Base-by-base conservation (phyloP, 1,140 invertebrate species). In the Acromyrmex heyeri region DNA sequence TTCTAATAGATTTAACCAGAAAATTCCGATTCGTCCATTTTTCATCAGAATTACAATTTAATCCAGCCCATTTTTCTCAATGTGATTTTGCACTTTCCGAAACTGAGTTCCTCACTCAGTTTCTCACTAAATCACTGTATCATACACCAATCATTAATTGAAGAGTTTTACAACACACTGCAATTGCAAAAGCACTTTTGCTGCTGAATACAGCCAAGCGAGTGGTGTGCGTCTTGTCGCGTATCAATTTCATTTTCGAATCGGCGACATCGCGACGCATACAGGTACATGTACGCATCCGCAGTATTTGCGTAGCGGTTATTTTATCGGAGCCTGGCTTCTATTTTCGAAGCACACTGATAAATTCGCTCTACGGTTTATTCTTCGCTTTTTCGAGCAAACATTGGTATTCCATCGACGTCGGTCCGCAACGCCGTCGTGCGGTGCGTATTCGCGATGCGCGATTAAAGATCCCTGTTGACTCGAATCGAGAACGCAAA, bases 361-460 rank as follows among this genome's bases (percentile, higher is more conserved):
- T 73, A 83, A 73, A 83, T 83, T 73, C 69, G 53, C 53, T 67
- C 67, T 57, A 48, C 24, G 67, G 69, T 83, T 83, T 59, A 83
- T 83, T 61, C 79, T 83, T 83, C 38, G 79, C 79, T 83, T 83
- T 83, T 83, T 62, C 79, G 67, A 73, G 79, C 79, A 83, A 83
- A 83, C 79, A 83, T 83, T 61, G 55, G 24, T 83, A 83, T 62
- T 69, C 79, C 79, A 83, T 70, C 69, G 79, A 83, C 72, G 79
- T 83, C 44, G 38, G 55, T 38, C 14, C 12, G 38, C 57, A 27
- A 69, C n/a, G 72, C 44, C n/a, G 77, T 12, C 77, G 48, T 61
- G 24, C 21, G 7, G 50, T 30, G 50, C 73, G 75, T 70, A 81
- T 81, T 70, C 78, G 78, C 50, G 77, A 69, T 81, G 77, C 64